Conservation (phyloP, 1,140 invertebrate genomes). For the Macrotrachela quadricornifera region DNA sequence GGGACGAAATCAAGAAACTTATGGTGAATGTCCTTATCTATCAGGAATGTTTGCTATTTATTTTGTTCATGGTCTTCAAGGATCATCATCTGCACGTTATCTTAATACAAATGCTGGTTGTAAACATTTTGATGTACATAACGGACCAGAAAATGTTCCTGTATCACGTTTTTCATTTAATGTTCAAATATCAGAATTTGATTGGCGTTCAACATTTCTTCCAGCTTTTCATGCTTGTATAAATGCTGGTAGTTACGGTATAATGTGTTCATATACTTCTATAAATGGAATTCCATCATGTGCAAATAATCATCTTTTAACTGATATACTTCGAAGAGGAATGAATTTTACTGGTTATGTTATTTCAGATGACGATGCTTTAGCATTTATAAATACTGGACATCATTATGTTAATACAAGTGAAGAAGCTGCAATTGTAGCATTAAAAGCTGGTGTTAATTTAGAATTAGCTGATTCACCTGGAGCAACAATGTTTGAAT, state of each 20-base stretch:
- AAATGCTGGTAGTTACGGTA: constrained; percentile 19
- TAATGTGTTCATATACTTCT: constrained; percentile 25
- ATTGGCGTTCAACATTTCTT: constrained; percentile 22
- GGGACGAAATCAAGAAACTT: neutral
- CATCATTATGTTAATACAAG: constrained; percentile 18
- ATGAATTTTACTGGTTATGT: constrained; percentile 23
- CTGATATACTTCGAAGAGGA: constrained; percentile 17
- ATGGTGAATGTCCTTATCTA: constrained; percentile 1
- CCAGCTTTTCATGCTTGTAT: constrained; percentile 26
- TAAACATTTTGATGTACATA: constrained; percentile 23
- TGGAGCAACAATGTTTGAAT: neutral
- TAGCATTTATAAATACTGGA: constrained; percentile 17
- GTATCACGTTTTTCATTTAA: constrained; percentile 17
- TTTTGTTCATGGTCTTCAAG: constrained; percentile 16
- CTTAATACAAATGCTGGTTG: constrained; percentile 17
- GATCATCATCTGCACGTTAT: constrained; percentile 15
- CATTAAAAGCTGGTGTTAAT: constrained; percentile 22
- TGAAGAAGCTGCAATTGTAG: constrained; percentile 16
- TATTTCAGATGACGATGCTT: constrained; percentile 21
- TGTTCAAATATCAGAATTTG: constrained; percentile 16
- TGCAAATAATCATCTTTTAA: constrained; percentile 19
- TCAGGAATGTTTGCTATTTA: constrained; percentile 18
- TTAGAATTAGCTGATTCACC: constrained; percentile 15
- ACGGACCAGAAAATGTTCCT: constrained; percentile 23
- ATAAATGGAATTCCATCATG: constrained; percentile 23